Evolutionary conservation across 2,888 invertebrate genomes (phyloP).

Genomic region (Drosophila birchii): DNA sequence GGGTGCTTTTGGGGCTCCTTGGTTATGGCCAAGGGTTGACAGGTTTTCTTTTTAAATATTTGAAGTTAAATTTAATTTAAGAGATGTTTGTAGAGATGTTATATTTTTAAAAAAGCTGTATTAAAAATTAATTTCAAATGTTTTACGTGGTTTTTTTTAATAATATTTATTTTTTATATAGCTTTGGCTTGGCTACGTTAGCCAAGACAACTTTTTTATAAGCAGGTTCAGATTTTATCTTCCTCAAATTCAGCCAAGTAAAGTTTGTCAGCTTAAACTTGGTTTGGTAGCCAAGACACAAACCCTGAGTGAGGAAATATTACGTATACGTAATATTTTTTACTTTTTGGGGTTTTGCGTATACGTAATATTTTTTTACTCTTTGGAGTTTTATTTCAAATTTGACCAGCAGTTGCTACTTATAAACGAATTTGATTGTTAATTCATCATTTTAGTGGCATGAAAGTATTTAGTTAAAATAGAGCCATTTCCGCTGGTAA

Average conservation of each 20-base stretch:
- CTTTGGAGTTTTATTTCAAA: neutral
- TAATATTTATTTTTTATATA: neutral
- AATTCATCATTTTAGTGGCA: neutral
- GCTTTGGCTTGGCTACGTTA: neutral
- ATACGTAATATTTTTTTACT: conserved; percentile 43
- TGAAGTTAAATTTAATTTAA: too few relatives aligned
- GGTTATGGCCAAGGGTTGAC: conserved; percentile 50
- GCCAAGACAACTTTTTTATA: neutral
- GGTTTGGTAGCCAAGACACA: conserved; percentile 26
- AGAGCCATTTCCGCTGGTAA: too few relatives aligned
- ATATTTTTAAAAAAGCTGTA: neutral
- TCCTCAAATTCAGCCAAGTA: neutral
- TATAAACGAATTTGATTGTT: too few relatives aligned
- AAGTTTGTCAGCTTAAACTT: neutral
- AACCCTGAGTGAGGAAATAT: conserved; percentile 37
- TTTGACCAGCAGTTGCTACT: neutral
- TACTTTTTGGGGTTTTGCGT: neutral
- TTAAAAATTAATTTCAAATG: neutral
- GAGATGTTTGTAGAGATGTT: rapidly evolving
- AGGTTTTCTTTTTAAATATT: neutral
- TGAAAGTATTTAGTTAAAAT: neutral
- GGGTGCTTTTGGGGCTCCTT: conserved; percentile 54
- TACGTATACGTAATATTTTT: conserved; percentile 46
- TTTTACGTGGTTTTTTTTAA: neutral
- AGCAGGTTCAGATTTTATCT: neutral